phyloP scores from a whole-genome alignment of 2,113 vertebrate species.

The Eurystomus gularis region DNA sequence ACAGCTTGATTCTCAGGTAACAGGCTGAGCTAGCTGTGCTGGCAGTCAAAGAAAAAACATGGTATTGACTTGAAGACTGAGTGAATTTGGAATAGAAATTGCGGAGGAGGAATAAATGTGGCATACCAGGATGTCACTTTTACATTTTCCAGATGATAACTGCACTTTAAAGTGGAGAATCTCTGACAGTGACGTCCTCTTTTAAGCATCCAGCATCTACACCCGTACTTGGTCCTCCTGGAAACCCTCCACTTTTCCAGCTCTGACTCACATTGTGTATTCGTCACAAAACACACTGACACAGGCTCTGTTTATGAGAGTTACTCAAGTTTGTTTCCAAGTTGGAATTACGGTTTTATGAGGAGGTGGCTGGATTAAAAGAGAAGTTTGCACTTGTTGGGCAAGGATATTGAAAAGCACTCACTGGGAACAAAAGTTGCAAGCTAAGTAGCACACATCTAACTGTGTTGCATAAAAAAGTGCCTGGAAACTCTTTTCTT shows the following conservation, averaged over 20 bases:
- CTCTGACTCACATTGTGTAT: conserved; percentile 13
- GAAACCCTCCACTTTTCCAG: neutral
- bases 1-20: conserved; percentile 65
- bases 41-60: conserved; percentile 53
- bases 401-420: neutral
- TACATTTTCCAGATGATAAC: conserved; percentile 58
- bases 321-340: conserved; percentile 10
- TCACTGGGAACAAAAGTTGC: neutral
- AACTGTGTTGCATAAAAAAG: neutral
- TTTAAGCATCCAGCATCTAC: conserved; percentile 14
- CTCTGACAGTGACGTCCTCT: conserved; percentile 42
- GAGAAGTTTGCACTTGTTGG: neutral
- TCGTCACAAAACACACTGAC: neutral
- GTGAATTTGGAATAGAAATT: conserved; percentile 62
- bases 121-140: conserved; percentile 53
- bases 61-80: conserved; percentile 59
- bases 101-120: conserved; percentile 56
- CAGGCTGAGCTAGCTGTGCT: conserved; percentile 60
- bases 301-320: conserved; percentile 1
- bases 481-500: neutral
- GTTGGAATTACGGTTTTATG: neutral
- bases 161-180: conserved; percentile 47
- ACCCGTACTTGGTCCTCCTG: neutral
- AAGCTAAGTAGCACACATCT: neutral
- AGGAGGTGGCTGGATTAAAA: neutral